Base-by-base conservation (phyloP, 2,113 vertebrate species). In the Thalassoma bifasciatum region DNA sequence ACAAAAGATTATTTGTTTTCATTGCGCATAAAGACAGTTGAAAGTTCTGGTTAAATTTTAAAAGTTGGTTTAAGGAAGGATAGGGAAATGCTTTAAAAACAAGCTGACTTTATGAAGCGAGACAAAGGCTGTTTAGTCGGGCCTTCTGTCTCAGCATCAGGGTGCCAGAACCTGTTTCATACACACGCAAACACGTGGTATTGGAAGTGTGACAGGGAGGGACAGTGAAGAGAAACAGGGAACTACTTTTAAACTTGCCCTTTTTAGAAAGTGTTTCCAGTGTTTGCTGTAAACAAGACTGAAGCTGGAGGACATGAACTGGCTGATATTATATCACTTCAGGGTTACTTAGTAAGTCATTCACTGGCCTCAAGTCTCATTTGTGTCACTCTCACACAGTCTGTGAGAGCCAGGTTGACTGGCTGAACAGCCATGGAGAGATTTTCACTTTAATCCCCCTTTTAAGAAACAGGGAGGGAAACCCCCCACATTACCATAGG, bases 391-490 rank as follows among this genome's bases (percentile, higher is more conserved):
- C 30, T 30, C 6, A 6, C 6, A 6, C 30, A 30, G 30, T 37
- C 50, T 58, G 66, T 86, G 81, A 79, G 81, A 86, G 38, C 74
- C 84, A 64, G 85, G 51, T 66, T 66, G 71, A 82, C 74, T 49
- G 86, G 77, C 87, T 91, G 78, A 93, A 76, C 73, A 88, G 84
- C 79, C 77, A 60, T 68, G 78, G 75, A 88, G 80, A 90, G 79
- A 91, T 89, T 90, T 0, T 79, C 49, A 67, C 73, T 76, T 79
- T 88, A 87, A 86, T 90, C 89, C 84, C 71, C 61, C 49, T 75
- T 83, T 84, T 81, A 79, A 81, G 64, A 84, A 78, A 72, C 42
- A 47, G 52, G 23, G 66, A 1, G 10, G 30, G 49, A 60, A 40
- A 51, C 58, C 77, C 74, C 82, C 44, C 49, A 77, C 84, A 89